Evolutionary conservation across 1,140 invertebrate species (phyloP), one percentile per base, ranked within the genome.

Genomic region (Lordiphosa collinella): DNA sequence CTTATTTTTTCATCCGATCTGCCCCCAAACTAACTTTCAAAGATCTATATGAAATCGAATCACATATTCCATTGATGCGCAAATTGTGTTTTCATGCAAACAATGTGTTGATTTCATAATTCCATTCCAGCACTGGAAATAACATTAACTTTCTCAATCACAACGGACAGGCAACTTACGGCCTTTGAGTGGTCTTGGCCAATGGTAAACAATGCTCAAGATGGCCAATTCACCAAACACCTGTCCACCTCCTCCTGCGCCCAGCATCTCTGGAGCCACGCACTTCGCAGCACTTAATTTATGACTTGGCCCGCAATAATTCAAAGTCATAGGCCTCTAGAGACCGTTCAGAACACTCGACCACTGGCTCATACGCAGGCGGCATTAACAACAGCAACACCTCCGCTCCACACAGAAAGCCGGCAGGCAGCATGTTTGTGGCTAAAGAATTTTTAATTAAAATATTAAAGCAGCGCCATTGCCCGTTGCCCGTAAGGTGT

Each of bases 281-380:
- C 58, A 84, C 47, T 58, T 58, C 48, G 48, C 55, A 53, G 43
- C 61, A 65, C 54, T 84, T 84, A 84, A 84, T 84, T 84, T 84
- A 84, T 84, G 78, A 78, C 79, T 73, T 48, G 79, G 63, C 73
- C 64, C 56, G 78, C 79, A 84, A 84, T 84, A 84, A 85, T 84
- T 84, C 78, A 84, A 84, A 84, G 78, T 73, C 78, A 84, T 84
- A 68, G 79, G 72, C 78, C 78, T 84, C 78, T 56, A 56, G 78
- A 84, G 78, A 69, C 72, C 78, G 61, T 78, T 78, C 68, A 72
- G 78, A 44, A 22, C 62, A 71, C 71, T 71, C 72, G 78, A 46
- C 79, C 57, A 63, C 57, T 65, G 51, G 52, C 29, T 12, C 6
- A 54, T 38, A 18, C 29, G 48, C 31, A 40, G 31, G 65, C 46